Evolutionary conservation across 2,797 vertebrate species (phyloP), one percentile per base, ranked within the genome.

Genomic region (Taenioides sp.): DNA sequence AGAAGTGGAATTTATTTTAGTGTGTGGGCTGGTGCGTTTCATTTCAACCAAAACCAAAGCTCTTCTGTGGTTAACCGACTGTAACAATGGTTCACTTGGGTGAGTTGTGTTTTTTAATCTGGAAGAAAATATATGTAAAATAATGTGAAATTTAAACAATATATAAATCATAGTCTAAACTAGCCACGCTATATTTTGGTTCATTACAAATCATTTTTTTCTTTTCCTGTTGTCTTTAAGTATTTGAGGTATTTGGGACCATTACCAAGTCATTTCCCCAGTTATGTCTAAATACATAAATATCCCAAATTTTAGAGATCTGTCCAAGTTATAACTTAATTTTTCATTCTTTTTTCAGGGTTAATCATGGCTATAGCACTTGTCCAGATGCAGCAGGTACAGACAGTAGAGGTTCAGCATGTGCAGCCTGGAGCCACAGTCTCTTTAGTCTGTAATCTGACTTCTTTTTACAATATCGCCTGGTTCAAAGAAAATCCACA

Each of bases 381-480:
- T 5, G 3, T 76, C 55, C 66, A 73, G 66, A 62, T 67, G 28
- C 25, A 6, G 10, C 47, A 59, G 0, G 78, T 65, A 3, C 0
- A 66, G 5, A 78, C 72, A 28, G 43, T 54, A 58, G 74, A 80
- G 5, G 66, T 79, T 40, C 76, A 71, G 11, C 3, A 50, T 2
- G 70, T 82, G 70, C 0, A 65, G 40, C 49, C 71, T 0, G 78
- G 78, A 22, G 78, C 78, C 2, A 67, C 27, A 1, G 63, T 73
- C 54, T 75, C 57, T 18, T 27, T 86, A 22, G 4, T 7, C 25
- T 86, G 84, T 61, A 60, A 80, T 57, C 28, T 80, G 54, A 80
- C 77, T 22, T 84, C 81, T 60, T 18, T 69, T 27, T 66, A 65
- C 3, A 58, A 73, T 17, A 72, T 74, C 23, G 73, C 66, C 0